phyloP scores from a whole-genome alignment of 2,888 invertebrate genomes.

The Sarcophaga rosellei region DNA sequence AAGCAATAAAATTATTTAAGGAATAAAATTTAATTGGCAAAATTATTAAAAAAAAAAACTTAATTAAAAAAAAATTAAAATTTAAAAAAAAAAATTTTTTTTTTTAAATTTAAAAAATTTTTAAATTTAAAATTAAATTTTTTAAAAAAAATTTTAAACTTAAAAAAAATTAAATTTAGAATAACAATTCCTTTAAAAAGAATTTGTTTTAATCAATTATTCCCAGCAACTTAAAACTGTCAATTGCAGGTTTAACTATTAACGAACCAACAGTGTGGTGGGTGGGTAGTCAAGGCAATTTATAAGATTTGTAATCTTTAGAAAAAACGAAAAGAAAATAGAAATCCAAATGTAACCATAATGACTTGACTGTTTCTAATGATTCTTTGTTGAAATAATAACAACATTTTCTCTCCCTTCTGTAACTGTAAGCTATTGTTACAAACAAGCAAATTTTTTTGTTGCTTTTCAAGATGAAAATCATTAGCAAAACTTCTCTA shows the following conservation, averaged over 20 bases:
- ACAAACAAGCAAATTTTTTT: neutral
- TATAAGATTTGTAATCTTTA: neutral
- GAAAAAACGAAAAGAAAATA: neutral
- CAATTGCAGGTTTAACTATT: neutral
- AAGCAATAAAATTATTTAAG: neutral
- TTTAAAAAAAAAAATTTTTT: too few relatives aligned
- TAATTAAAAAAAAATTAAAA: too few relatives aligned
- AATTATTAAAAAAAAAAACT: too few relatives aligned
- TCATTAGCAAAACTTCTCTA: conserved; percentile 60
- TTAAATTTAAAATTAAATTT: too few relatives aligned
- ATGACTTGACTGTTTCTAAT: conserved; percentile 59
- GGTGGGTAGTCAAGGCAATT: neutral
- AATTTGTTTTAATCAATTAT: neutral
- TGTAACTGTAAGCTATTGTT: neutral
- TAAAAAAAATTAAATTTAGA: too few relatives aligned
- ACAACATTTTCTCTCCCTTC: neutral
- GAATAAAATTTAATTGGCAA: neutral
- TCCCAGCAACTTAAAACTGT: neutral
- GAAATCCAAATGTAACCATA: conserved; percentile 13
- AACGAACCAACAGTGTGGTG: neutral
- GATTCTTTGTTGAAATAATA: conserved; percentile 47
- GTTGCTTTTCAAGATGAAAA: neutral
- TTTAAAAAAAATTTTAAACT: too few relatives aligned
- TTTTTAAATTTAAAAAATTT: too few relatives aligned
- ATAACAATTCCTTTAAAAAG: neutral